Evolutionary conservation across 2,888 invertebrate genomes (phyloP), one percentile per base, ranked within the genome.

Genomic region (Papilio gigon): DNA sequence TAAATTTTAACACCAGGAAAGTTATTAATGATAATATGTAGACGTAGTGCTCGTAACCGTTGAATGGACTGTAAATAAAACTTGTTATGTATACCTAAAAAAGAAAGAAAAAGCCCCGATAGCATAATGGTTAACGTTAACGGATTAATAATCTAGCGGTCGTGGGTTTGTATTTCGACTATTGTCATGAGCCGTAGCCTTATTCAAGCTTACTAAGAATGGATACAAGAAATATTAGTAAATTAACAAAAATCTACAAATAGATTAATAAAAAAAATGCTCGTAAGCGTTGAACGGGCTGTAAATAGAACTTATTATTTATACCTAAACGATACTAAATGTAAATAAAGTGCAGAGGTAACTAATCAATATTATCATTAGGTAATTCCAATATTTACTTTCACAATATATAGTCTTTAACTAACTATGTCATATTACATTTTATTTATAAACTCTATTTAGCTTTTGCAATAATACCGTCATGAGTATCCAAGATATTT

Each of bases 11-110:
- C 1, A 75, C n/a, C 3, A 74, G 56, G 14, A 76, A 73, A n/a
- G 35, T 5, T 35, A 75, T 17, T 1, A 76, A 73, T 27, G 68
- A 71, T 5, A 62, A 27, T 9, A 68, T 42, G 47, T 74, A 76
- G 5, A 69, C 27, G 1, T 63, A 86, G 71, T 92, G 88, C 60
- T 91, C 80, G 53, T 86, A 74, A 60, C 87, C 87, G 30, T 67
- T 63, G 12, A 76, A 71, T 14, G 70, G 65, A 17, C 78, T 78
- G 72, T 40, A 75, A 74, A 53, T 27, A 40, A 37, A 35, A 8
- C 3, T 22, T 12, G n/a, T n/a, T n/a, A n/a, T n/a, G n/a, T n/a
- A n/a, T n/a, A n/a, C n/a, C n/a, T n/a, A n/a, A n/a, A n/a, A n/a
- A n/a, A n/a, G n/a, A n/a, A n/a, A n/a, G n/a, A n/a, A n/a, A n/a